A percentile compares a stretch with the other conserved stretches of the same genome.
Conservation (phyloP, 2,888 invertebrate species). For the Ptychoptera contaminata region DNA sequence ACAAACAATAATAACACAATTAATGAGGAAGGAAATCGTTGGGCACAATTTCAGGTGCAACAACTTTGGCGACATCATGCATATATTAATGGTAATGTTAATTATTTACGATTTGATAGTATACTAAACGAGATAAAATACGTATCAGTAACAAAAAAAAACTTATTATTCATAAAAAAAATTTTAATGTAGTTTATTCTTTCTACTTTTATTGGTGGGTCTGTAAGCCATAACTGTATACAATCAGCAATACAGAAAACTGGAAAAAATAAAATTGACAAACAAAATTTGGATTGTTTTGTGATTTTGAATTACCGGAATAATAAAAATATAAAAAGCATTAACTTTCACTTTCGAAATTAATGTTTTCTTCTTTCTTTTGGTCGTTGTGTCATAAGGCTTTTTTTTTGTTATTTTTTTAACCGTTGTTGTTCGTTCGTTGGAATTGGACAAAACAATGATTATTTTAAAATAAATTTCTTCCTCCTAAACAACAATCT, state of each 20-base stretch:
- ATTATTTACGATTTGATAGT: not conserved
- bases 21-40: constrained; percentile 26
- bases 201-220: too few relatives aligned
- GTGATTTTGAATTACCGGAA: not conserved
- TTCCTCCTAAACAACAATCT: too few relatives aligned
- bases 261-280: too few relatives aligned
- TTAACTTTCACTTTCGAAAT: not conserved
- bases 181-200: too few relatives aligned
- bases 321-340: not conserved
- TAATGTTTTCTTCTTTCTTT: constrained; percentile 2
- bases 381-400: not conserved
- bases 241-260: not conserved
- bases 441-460: too few relatives aligned
- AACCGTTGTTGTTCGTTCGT: too few relatives aligned
- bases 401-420: too few relatives aligned
- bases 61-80: constrained; percentile 32
- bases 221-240: not conserved
- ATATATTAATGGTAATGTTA: constrained; percentile 28
- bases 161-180: not conserved
- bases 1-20: constrained; percentile 8
- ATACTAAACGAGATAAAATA: not conserved
- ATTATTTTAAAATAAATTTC: too few relatives aligned
- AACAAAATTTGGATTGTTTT: too few relatives aligned
- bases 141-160: not conserved
- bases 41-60: constrained; percentile 33